Percentiles rank a stretch among this genome's conserved stretches.
phyloP scores from a whole-genome alignment of 2,888 invertebrate species.

The Cerceris rybyensis region DNA sequence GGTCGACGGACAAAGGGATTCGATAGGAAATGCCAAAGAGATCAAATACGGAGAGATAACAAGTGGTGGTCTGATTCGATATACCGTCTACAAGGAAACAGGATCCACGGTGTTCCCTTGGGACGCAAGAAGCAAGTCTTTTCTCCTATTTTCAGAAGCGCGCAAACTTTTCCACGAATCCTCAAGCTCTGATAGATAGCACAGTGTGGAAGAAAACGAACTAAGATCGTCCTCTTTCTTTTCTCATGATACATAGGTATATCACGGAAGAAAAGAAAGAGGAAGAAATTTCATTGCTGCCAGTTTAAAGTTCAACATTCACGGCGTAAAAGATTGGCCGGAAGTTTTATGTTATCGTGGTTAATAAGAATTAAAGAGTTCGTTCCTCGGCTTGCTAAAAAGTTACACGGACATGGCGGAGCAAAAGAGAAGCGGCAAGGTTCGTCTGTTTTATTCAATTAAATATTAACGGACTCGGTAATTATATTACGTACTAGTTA shows the following conservation, averaged over 20 bases:
- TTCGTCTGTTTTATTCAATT: not conserved
- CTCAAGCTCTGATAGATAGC: slow-evolving; percentile 57
- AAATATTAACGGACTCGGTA: not conserved
- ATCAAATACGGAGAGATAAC: slow-evolving; percentile 60
- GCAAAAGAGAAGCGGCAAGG: not conserved
- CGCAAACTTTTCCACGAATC: slow-evolving; percentile 49
- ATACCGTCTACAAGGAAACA: slow-evolving; percentile 38
- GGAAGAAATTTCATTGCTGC: slow-evolving; percentile 16
- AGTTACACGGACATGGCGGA: not conserved
- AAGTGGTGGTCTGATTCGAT: slow-evolving; percentile 55
- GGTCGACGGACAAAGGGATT: slow-evolving; percentile 38
- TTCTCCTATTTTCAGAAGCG: slow-evolving; percentile 41
- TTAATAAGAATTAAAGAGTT: not conserved
- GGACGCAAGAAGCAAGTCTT: slow-evolving; percentile 43
- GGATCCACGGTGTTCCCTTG: slow-evolving; percentile 33
- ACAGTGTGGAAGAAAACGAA: slow-evolving; percentile 25
- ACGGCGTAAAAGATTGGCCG: slow-evolving; percentile 1
- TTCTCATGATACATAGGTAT: too few relatives aligned
- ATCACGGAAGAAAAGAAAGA: not conserved
- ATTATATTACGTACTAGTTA: not conserved
- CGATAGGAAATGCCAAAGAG: slow-evolving; percentile 50
- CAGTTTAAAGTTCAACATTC: slow-evolving; percentile 1
- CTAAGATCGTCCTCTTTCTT: slow-evolving; percentile 15
- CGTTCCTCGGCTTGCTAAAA: not conserved
- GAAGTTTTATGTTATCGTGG: not conserved